Evolutionary conservation across 2,888 invertebrate genomes (phyloP).

Genomic region (Glaucopsyche alexis): DNA sequence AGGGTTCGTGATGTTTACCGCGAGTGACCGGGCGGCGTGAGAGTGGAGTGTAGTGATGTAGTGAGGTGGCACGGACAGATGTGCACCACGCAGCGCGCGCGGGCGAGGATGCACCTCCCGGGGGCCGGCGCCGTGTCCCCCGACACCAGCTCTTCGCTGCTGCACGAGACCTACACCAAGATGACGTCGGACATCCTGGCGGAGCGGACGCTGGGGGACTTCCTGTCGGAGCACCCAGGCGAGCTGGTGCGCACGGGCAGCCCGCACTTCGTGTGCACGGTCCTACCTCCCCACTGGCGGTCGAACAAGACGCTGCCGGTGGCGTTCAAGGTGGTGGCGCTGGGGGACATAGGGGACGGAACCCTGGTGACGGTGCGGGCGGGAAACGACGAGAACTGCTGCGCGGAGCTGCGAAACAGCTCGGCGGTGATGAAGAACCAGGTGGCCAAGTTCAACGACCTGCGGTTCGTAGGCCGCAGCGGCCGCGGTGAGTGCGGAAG

Average conservation of each 20-base stretch:
- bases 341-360: constrained; percentile 97
- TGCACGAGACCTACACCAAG: constrained; percentile 91
- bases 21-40: constrained; percentile 54
- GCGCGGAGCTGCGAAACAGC: constrained; percentile 96
- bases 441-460: constrained; percentile 99
- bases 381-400: constrained; percentile 99
- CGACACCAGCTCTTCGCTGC: constrained; percentile 84
- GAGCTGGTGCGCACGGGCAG: constrained; percentile 95
- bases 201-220: constrained; percentile 91
- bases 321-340: constrained; percentile 97
- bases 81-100: constrained; percentile 76
- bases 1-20: constrained; percentile 43
- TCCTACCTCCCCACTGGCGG: constrained; percentile 97
- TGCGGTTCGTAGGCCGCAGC: constrained; percentile 98
- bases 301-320: constrained; percentile 98
- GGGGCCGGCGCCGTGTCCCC: constrained; percentile 83
- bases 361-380: constrained; percentile 97
- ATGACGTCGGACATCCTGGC: constrained; percentile 95
- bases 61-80: constrained; percentile 50
- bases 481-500: constrained; percentile 94
- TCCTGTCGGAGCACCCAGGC: constrained; percentile 93
- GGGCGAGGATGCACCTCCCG: constrained; percentile 78
- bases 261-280: constrained; percentile 97
- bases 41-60: constrained; percentile 60
- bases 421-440: constrained; percentile 99